Percentiles rank a stretch among this genome's conserved stretches.
phyloP scores from a whole-genome alignment of 2,113 vertebrate genomes.

The Triplophysa siluroides region DNA sequence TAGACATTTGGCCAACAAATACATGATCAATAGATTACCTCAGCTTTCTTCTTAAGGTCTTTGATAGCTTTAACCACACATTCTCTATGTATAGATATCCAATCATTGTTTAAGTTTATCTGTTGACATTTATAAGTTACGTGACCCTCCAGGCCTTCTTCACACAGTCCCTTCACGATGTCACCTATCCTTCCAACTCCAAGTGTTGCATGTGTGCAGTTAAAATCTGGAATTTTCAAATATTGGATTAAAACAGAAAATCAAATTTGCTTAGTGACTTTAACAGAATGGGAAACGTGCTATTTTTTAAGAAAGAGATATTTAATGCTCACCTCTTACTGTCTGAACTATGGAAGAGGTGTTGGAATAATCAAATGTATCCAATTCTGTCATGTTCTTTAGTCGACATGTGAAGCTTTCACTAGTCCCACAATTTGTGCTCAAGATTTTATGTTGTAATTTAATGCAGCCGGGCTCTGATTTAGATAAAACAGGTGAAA shows the following conservation, averaged over 20 bases:
- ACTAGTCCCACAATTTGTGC: accelerated
- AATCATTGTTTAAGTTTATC: not conserved
- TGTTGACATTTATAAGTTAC: not conserved
- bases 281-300: not conserved
- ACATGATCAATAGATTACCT: conserved; percentile 31
- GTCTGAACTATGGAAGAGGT: not conserved
- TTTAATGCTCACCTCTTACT: not conserved
- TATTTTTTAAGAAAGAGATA: not conserved
- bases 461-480: not conserved
- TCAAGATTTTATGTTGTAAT: not conserved
- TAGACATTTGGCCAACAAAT: not conserved
- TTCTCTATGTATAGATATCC: not conserved
- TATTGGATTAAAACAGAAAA: not conserved
- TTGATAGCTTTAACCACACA: conserved; percentile 35
- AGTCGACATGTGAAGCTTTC: not conserved
- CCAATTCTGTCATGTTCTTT: not conserved
- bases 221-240: not conserved
- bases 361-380: accelerated
- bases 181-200: conserved; percentile 7
- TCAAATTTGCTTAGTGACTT: not conserved
- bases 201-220: not conserved
- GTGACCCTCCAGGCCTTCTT: not conserved
- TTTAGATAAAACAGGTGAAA: not conserved
- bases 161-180: not conserved
- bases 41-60: not conserved